These are phyloP conservation scores for Anoncus sp. DNA, from an alignment of 2,888 invertebrate species.

Conservation along the genomic window DNA sequence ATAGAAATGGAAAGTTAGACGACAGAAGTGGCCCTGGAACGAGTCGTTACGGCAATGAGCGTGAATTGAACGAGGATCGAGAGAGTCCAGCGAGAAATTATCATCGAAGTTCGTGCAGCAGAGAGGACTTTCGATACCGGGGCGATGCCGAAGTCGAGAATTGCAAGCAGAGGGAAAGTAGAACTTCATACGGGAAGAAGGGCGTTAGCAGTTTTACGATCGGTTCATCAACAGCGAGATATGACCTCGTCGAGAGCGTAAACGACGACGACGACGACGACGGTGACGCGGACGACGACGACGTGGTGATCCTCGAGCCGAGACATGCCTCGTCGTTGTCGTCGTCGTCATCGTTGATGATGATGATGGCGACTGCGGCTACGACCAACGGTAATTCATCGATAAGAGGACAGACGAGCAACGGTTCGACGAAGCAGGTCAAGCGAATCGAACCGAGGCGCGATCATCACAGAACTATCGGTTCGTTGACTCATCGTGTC, in stretches of 20 bases:
- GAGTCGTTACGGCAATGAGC: conserved; percentile 49
- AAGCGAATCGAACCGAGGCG: conserved; percentile 59
- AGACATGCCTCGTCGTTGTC: conserved; percentile 33
- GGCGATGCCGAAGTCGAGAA: conserved; percentile 51
- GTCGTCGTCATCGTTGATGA: conserved; percentile 43
- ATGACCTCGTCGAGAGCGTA: conserved; percentile 44
- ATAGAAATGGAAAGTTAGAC: conserved; percentile 58
- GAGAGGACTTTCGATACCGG: conserved; percentile 50
- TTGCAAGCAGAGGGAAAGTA: conserved; percentile 51
- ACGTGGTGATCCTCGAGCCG: conserved; percentile 36
- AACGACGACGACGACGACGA: conserved; percentile 41
- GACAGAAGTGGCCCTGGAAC: conserved; percentile 31
- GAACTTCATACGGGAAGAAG: conserved; percentile 41
- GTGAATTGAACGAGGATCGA: conserved; percentile 48
- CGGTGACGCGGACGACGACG: conserved; percentile 35
- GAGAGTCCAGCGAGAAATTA: conserved; percentile 35
- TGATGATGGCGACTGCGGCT: conserved; percentile 30
- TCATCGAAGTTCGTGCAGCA: conserved; percentile 43
- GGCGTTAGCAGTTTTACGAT: conserved; percentile 22
- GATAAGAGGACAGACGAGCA: conserved; percentile 47
- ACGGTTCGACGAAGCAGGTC: conserved; percentile 67
- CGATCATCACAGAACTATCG: conserved; percentile 40
- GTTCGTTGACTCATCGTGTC: conserved; percentile 61
- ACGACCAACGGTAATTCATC: conserved; percentile 65
- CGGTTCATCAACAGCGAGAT: conserved; percentile 23